Evolutionary conservation across 1,140 invertebrate genomes (phyloP).

Genomic region (Mya arenaria): DNA sequence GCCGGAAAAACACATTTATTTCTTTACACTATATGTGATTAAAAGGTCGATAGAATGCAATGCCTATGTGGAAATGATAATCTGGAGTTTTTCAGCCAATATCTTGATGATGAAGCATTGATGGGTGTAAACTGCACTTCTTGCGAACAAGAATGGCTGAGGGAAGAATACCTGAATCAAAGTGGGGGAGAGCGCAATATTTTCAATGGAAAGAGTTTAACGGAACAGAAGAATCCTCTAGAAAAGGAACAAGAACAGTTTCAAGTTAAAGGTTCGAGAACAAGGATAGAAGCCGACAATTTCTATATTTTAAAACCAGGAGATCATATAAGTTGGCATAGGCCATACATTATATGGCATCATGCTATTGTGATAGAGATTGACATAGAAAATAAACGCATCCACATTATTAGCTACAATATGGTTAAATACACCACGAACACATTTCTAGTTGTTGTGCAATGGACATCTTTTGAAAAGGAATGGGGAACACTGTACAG

Average conservation of each 20-base stretch:
- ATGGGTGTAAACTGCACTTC: background rate
- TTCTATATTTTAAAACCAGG: background rate
- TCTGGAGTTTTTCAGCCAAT: background rate
- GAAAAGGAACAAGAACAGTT: background rate
- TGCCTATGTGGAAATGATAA: background rate
- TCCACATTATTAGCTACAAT: background rate
- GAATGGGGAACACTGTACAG: background rate
- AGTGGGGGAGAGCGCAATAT: background rate
- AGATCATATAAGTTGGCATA: constrained; percentile 12
- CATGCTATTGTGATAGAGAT: constrained; percentile 5
- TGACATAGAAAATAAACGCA: background rate
- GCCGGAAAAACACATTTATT: too few species aligned
- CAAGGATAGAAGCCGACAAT: background rate
- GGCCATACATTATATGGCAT: constrained; percentile 16
- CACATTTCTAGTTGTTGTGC: background rate
- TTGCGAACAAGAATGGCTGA: background rate
- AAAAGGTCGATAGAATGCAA: too few species aligned
- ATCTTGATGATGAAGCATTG: background rate
- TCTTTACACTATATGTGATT: too few species aligned
- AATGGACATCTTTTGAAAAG: background rate
- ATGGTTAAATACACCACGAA: background rate
- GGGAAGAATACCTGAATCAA: background rate
- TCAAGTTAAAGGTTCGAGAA: background rate
- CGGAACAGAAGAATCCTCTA: background rate
- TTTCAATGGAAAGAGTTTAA: background rate